Conservation (phyloP, 2,888 invertebrate species). For the Hipparchia semele region DNA sequence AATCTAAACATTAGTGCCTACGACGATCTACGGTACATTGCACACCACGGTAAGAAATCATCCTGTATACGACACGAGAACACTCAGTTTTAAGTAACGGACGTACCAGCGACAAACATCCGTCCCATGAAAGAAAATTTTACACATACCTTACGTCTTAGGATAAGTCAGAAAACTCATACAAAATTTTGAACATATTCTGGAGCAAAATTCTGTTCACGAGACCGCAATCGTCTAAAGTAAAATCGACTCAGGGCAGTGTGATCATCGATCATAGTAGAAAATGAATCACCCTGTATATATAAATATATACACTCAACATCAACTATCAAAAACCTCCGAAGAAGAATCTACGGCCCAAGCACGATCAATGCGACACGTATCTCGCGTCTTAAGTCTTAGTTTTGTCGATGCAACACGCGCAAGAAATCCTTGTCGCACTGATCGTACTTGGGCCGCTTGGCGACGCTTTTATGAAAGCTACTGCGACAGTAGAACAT, state of each 20-base stretch:
- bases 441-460: neutral
- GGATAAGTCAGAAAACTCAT: constrained; percentile 21
- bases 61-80: constrained; percentile 22
- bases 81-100: neutral
- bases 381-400: too few relatives aligned
- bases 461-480: constrained; percentile 50
- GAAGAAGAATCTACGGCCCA: constrained; percentile 41
- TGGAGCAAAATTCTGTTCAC: neutral
- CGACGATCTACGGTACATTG: constrained; percentile 39
- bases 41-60: constrained; percentile 33
- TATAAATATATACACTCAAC: constrained; percentile 34
- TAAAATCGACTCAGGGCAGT: constrained; percentile 47
- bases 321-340: constrained; percentile 47
- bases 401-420: neutral
- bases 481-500: constrained; percentile 59
- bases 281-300: constrained; percentile 48
- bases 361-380: too few relatives aligned
- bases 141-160: constrained; percentile 17
- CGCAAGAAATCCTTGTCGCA: neutral
- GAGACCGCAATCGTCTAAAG: constrained; percentile 38
- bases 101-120: constrained; percentile 19
- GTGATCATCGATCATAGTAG: constrained; percentile 40
- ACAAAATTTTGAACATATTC: constrained; percentile 10
- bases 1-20: constrained; percentile 39
- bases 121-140: constrained; percentile 24